Conservation (phyloP, 2,888 invertebrate species). For the Xanthia togata region DNA sequence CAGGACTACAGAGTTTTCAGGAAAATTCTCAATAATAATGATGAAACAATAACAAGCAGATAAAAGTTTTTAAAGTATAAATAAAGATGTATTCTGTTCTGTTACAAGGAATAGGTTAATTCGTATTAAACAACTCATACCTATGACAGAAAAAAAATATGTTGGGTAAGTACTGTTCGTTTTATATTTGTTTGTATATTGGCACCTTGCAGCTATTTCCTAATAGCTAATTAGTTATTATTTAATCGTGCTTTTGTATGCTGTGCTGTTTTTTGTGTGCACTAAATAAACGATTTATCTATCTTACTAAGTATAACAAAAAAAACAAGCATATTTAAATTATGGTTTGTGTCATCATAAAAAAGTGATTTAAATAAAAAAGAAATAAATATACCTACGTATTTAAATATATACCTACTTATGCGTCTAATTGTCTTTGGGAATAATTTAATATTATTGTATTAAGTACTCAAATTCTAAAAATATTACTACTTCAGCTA, state of each 20-base stretch:
- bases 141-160: not conserved
- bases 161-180: too few relatives aligned
- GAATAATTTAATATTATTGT: not conserved
- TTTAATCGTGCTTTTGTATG: too few relatives aligned
- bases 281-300: too few relatives aligned
- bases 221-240: too few relatives aligned
- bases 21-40: slow-evolving; percentile 12
- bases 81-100: not conserved
- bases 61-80: not conserved
- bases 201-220: too few relatives aligned
- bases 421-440: not conserved
- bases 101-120: not conserved
- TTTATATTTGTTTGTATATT: too few relatives aligned
- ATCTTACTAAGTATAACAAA: not conserved
- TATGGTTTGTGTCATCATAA: not conserved
- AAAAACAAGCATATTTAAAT: not conserved
- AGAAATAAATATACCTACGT: not conserved
- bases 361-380: not conserved
- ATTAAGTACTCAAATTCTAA: not conserved
- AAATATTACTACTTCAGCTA: not conserved
- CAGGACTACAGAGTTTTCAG: not conserved
- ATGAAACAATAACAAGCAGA: slow-evolving; percentile 25
- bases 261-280: too few relatives aligned
- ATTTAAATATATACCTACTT: not conserved
- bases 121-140: not conserved